These are phyloP conservation scores for Eupithecia tripunctaria DNA, from an alignment of 2,888 invertebrate genomes.

Conservation along the genomic window DNA sequence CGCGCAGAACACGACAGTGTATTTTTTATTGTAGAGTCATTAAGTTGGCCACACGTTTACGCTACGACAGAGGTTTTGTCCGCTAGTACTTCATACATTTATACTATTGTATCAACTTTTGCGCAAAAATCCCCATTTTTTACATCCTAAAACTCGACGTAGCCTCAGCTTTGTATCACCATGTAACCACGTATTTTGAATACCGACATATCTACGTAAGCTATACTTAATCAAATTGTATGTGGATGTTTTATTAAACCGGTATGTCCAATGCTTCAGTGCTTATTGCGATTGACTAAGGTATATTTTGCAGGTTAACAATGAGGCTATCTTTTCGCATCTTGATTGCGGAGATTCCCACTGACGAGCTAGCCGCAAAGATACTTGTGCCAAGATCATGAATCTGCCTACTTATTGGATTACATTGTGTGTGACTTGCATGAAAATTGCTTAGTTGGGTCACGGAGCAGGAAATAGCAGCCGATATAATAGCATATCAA, in stretches of 20 bases:
- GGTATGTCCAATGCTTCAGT: neutral
- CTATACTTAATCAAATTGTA: neutral
- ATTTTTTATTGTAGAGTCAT: neutral
- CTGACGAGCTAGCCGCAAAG: conserved; percentile 42
- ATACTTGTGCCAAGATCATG: conserved; percentile 37
- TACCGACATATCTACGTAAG: neutral
- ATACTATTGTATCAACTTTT: neutral
- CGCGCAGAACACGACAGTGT: neutral
- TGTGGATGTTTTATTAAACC: conserved; percentile 10
- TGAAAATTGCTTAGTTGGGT: conserved; percentile 20
- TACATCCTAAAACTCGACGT: conserved; percentile 1
- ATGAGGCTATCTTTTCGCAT: conserved; percentile 45
- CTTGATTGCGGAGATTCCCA: conserved; percentile 52
- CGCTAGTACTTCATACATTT: neutral
- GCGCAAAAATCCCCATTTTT: neutral
- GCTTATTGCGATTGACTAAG: conserved; percentile 12
- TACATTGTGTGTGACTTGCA: conserved; percentile 20
- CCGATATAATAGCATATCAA: neutral
- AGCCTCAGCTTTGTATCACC: neutral
- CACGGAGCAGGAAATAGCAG: conserved; percentile 20
- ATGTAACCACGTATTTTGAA: conserved; percentile 3
- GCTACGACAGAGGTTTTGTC: neutral
- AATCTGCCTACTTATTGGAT: conserved; percentile 12
- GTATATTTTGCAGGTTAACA: conserved; percentile 10
- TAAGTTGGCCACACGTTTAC: neutral